Conservation (phyloP, 2,888 invertebrate genomes). For the Creontiades dilutus region DNA sequence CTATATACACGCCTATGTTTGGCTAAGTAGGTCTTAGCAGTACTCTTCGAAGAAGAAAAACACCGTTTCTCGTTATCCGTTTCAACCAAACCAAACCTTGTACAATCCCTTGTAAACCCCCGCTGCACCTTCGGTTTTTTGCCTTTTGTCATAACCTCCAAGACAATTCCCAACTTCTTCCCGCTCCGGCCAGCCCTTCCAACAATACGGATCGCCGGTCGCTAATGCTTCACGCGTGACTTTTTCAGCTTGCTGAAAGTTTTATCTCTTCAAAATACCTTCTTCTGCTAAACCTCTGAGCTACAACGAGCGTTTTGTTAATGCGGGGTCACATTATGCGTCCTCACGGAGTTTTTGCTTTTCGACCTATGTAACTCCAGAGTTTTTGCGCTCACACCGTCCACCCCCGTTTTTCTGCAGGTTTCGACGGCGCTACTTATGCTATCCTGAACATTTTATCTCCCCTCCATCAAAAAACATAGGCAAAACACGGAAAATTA, state of each 20-base stretch:
- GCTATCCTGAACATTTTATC: too few relatives aligned
- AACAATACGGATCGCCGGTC: slow-evolving; percentile 47
- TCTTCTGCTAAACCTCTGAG: neutral
- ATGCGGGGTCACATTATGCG: slow-evolving; percentile 54
- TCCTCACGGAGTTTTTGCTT: slow-evolving; percentile 28
- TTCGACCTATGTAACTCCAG: neutral
- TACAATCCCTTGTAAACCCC: neutral
- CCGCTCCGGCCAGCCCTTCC: neutral
- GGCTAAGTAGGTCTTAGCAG: neutral
- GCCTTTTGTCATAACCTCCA: neutral
- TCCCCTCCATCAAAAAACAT: too few relatives aligned
- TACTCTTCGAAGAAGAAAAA: neutral
- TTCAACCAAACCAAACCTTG: slow-evolving; percentile 4
- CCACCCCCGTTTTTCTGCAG: neutral
- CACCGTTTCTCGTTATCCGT: slow-evolving; percentile 2
- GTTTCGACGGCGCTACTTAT: neutral
- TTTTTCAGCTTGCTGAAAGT: slow-evolving; percentile 57
- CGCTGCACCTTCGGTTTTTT: neutral
- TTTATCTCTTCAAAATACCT: slow-evolving; percentile 26
- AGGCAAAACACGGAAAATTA: too few relatives aligned
- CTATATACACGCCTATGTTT: too few relatives aligned
- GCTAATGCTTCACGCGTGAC: slow-evolving; percentile 64
- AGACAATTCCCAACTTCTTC: slow-evolving; percentile 1
- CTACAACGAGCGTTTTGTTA: slow-evolving; percentile 11
- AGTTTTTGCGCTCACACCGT: slow-evolving; percentile 11